A percentile compares a stretch with the other conserved stretches of the same genome.
Conservation (phyloP, 2,113 vertebrate genomes). For the Anguilla japonica region DNA sequence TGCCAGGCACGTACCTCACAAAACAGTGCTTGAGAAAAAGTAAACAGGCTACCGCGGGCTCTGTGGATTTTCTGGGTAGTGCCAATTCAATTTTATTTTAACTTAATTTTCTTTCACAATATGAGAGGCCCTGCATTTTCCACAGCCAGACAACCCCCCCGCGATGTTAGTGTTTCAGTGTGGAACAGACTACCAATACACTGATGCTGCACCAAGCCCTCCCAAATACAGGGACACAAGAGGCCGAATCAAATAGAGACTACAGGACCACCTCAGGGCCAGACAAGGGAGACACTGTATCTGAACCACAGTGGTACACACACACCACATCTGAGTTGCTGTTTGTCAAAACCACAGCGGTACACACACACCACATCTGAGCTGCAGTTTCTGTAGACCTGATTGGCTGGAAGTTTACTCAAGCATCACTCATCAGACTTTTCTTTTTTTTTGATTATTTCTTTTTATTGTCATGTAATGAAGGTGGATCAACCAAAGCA, state of each 20-base stretch:
- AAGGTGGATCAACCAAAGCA: too few relatives aligned
- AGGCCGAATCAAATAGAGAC: too few relatives aligned
- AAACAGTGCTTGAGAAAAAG: neutral
- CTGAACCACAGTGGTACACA: too few relatives aligned
- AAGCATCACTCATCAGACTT: too few relatives aligned
- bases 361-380: too few relatives aligned
- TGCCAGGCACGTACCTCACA: too few relatives aligned
- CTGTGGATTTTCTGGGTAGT: neutral
- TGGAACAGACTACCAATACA: neutral
- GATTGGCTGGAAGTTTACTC: too few relatives aligned
- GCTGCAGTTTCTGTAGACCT: too few relatives aligned
- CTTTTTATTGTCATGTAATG: too few relatives aligned
- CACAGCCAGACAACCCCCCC: neutral
- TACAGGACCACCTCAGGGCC: neutral
- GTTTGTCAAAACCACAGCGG: too few relatives aligned
- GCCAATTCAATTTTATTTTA: neutral
- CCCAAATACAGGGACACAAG: neutral
- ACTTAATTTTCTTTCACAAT: neutral
- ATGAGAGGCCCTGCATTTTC: neutral
- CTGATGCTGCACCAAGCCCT: neutral
- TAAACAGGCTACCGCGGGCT: neutral
- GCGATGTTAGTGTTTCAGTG: neutral
- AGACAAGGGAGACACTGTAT: neutral
- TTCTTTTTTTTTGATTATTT: too few relatives aligned
- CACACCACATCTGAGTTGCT: too few relatives aligned